phyloP scores from a whole-genome alignment of 2,888 invertebrate species.

The Pachliopta kotzebuea region DNA sequence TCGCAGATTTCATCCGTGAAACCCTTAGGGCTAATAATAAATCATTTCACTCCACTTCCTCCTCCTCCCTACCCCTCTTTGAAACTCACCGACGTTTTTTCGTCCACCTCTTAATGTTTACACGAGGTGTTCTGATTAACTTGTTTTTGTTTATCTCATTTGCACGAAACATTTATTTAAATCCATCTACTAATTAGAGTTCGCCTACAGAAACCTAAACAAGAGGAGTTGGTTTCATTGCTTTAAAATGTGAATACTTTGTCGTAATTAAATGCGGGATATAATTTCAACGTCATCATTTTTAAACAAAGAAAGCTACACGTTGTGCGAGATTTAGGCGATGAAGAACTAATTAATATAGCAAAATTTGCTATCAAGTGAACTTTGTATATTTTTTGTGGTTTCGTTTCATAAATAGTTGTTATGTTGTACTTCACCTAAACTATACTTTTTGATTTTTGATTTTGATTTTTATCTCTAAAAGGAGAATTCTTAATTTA shows the following conservation, averaged over 20 bases:
- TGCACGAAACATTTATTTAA: constrained; percentile 17
- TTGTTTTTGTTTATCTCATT: constrained; percentile 31
- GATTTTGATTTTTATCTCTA: too few species aligned
- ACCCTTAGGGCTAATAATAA: constrained; percentile 42
- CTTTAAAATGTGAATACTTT: constrained; percentile 11
- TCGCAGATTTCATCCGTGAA: constrained; percentile 38
- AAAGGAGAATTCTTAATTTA: too few species aligned
- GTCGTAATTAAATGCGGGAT: not conserved
- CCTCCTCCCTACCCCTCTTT: constrained; percentile 32
- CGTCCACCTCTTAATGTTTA: constrained; percentile 34
- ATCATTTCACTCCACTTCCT: constrained; percentile 43
- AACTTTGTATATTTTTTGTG: too few species aligned
- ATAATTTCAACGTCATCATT: not conserved
- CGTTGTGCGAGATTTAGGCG: too few species aligned
- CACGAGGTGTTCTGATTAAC: constrained; percentile 38
- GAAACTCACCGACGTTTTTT: constrained; percentile 35
- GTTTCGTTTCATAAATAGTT: too few species aligned
- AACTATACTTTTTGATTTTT: too few species aligned
- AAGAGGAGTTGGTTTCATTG: constrained; percentile 17
- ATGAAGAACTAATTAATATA: too few species aligned
- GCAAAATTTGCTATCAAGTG: too few species aligned
- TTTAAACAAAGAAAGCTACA: too few species aligned
- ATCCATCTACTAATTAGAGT: constrained; percentile 24
- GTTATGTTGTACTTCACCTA: too few species aligned
- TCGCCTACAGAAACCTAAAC: constrained; percentile 12